Base-by-base conservation (phyloP, 2,113 vertebrate species). In the Bos javanicus region DNA sequence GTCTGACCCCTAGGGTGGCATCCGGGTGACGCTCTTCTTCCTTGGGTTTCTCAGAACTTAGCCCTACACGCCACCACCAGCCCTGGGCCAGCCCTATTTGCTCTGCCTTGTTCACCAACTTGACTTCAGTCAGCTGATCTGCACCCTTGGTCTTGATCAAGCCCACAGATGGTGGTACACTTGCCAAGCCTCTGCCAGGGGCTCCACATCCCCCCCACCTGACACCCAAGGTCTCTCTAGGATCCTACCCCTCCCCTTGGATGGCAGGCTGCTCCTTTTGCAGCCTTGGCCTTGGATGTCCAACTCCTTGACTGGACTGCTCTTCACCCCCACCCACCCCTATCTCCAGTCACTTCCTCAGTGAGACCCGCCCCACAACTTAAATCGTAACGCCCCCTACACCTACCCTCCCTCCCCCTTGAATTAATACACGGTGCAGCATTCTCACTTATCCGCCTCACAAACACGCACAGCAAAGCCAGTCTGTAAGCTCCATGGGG, bases 381-480 rank as follows among this genome's bases (percentile, higher is more conserved):
- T 2, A 39, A 50, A 21, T 9, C 0, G 0, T 13, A 48, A 9
- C 11, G 6, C 1, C 3, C 10, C 21, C 26, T 10, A 54, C 52
- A 36, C 52, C 5, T 39, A 36, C 8, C 2, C 0, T 0, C 11
- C 67, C 2, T 9, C 50, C 21, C 19, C 23, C 67, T 64, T 25
- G 39, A 5, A 16, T 15, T n/a, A 26, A 17, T 8, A 13, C 7
- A 15, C 14, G 2, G 3, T 6, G 3, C 57, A 0, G 14, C 7
- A 4, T 36, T 62, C 48, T n/a, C 3, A 15, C 3, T 12, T 26
- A n/a, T 46, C 74, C 14, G 7, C 52, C 59, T 36, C 50, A 57
- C 87, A 9, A 48, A 14, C 50, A 25, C 0, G 14, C 50, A 23
- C 3, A 14, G 33, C 78, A 33, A 26, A 80, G 33, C 26, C 23